Conservation (phyloP, 2,113 vertebrate genomes). For the Cephalopholis sonnerati region DNA sequence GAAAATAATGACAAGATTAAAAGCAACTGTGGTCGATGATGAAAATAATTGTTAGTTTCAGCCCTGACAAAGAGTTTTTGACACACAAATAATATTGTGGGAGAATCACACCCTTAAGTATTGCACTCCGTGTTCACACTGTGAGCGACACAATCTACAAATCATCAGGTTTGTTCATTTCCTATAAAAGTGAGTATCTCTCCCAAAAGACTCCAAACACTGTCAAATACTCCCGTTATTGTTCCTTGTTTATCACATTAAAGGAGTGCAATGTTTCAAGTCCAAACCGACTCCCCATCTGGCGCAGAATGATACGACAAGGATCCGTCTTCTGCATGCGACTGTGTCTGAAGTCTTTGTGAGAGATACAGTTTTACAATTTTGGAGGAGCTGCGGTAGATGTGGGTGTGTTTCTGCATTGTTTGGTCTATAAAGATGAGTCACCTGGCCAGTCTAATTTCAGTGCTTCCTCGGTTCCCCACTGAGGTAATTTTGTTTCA, state of each 20-base stretch:
- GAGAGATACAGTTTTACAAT: background rate
- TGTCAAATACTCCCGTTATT: constrained; percentile 32
- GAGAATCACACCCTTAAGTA: background rate
- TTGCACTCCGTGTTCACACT: background rate
- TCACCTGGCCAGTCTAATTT: constrained; percentile 34
- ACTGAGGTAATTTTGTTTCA: constrained; percentile 41
- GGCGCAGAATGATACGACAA: background rate
- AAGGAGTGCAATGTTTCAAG: constrained; percentile 26
- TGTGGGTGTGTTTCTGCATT: background rate
- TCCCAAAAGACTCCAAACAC: constrained; percentile 28
- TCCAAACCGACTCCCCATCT: constrained; percentile 30
- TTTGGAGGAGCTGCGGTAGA: constrained; percentile 20
- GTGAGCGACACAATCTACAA: constrained; percentile 13
- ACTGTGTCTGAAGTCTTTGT: background rate
- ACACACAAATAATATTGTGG: background rate
- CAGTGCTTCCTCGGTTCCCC: constrained; percentile 17
- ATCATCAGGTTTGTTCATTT: constrained; percentile 18
- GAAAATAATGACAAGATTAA: background rate
- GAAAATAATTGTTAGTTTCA: background rate
- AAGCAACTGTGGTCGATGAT: background rate
- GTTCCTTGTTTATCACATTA: constrained; percentile 43
- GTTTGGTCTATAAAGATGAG: constrained; percentile 10
- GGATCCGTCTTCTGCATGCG: background rate
- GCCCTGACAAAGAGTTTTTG: background rate
- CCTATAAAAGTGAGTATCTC: constrained; percentile 19